These are phyloP conservation scores for Busseola fusca DNA, from an alignment of 2,888 invertebrate genomes.

Conservation along the genomic window DNA sequence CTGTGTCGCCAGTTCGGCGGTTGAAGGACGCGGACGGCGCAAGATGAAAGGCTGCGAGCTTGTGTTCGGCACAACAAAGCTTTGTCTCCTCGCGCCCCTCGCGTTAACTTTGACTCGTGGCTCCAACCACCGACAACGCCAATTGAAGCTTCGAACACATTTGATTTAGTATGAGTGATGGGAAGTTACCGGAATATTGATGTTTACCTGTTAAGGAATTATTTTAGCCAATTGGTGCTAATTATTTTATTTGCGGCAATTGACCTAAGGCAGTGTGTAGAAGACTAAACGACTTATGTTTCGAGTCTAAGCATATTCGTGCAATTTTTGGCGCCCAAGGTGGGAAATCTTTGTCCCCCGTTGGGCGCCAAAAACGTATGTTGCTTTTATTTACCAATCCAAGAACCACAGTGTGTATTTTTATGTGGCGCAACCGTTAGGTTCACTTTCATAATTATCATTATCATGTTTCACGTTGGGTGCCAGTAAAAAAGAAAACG, in stretches of 20 bases:
- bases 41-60: conserved; percentile 81
- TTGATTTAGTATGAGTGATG: conserved; percentile 26
- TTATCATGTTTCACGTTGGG: conserved; percentile 2
- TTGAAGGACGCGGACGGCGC: conserved; percentile 76
- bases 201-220: conserved; percentile 1
- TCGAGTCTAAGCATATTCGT: no score
- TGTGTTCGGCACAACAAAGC: conserved; percentile 82
- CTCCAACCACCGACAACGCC: conserved; percentile 40
- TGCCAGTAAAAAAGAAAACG: background rate
- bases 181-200: background rate
- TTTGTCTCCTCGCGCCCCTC: conserved; percentile 78
- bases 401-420: background rate
- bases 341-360: background rate
- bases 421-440: background rate
- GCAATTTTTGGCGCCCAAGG: background rate
- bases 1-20: conserved; percentile 69
- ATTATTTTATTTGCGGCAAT: background rate
- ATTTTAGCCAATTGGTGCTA: background rate
- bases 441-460: background rate
- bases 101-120: conserved; percentile 68
- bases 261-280: background rate
- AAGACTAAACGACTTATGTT: background rate
- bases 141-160: conserved; percentile 48
- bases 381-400: background rate
- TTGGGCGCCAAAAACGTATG: conserved; percentile 13